These are phyloP conservation scores for Eupithecia exiguata DNA, from an alignment of 2,888 invertebrate species.

Conservation along the genomic window DNA sequence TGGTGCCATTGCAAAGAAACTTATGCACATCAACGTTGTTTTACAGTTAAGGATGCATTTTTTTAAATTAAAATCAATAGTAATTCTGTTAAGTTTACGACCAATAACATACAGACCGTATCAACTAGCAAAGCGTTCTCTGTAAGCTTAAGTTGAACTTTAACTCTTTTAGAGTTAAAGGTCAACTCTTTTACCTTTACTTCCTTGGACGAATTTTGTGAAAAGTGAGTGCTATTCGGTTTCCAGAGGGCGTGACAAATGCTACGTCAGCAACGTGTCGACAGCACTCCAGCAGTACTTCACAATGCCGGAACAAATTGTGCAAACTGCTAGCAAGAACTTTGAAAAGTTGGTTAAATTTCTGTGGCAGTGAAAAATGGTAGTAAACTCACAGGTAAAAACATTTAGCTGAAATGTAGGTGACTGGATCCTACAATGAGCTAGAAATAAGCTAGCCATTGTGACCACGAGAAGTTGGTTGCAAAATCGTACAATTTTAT, in stretches of 20 bases:
- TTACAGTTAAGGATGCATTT: no score
- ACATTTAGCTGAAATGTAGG: neutral
- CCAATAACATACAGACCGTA: no score
- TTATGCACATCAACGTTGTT: no score
- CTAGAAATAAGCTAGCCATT: neutral
- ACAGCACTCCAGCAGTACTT: neutral
- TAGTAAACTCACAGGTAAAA: neutral
- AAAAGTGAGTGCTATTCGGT: constrained; percentile 3
- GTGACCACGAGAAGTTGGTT: neutral
- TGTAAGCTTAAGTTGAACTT: neutral
- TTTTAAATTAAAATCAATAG: no score
- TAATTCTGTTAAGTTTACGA: no score
- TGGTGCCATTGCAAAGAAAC: no score
- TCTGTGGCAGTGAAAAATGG: neutral
- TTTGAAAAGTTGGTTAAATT: neutral
- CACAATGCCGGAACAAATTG: constrained; percentile 4
- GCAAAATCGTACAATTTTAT: neutral
- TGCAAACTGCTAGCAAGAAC: constrained; percentile 4
- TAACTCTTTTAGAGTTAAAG: neutral
- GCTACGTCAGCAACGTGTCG: neutral
- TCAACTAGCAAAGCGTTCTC: neutral
- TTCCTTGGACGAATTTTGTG: neutral
- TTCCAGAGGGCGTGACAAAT: constrained; percentile 18
- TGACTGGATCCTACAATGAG: neutral
- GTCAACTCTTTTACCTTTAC: no score